Evolutionary conservation across 2,888 invertebrate species (phyloP).

Genomic region (Hypsopygia costalis): DNA sequence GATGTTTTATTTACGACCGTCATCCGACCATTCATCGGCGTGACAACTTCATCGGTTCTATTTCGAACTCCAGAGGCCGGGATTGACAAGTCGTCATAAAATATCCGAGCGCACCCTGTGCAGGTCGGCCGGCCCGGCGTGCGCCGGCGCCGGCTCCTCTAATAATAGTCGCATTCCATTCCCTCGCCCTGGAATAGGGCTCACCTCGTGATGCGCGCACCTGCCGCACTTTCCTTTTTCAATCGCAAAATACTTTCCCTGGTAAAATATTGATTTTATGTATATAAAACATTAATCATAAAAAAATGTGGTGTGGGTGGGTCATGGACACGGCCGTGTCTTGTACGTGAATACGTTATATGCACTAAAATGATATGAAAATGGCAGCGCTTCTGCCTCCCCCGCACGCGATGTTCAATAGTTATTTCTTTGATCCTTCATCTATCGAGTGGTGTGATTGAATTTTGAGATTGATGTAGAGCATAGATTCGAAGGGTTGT

Average conservation of each 20-base stretch:
- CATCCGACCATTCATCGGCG: constrained; percentile 7
- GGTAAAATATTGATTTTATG: constrained; percentile 5
- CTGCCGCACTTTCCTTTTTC: constrained; percentile 74
- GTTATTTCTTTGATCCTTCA: no score
- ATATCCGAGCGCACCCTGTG: constrained; percentile 38
- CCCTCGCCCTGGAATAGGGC: constrained; percentile 41
- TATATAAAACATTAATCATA: no score
- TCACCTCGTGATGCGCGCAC: constrained; percentile 44
- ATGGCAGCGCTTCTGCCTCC: no score
- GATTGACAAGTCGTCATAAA: constrained; percentile 9
- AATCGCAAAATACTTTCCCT: constrained; percentile 52
- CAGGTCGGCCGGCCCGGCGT: constrained; percentile 42
- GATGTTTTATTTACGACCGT: constrained; percentile 9
- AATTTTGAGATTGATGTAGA: no score
- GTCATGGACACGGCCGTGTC: no score
- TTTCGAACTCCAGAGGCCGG: constrained; percentile 2
- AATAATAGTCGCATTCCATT: constrained; percentile 74
- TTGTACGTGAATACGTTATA: no score
- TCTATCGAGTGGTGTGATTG: no score
- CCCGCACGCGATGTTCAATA: no score
- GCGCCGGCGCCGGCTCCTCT: constrained; percentile 66
- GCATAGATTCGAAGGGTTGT: no score
- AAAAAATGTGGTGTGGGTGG: no score
- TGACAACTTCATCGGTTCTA: constrained; percentile 9
- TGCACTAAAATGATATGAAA: no score